These are phyloP conservation scores for Montipora foliosa DNA, from an alignment of 64 coral and sea anemone genomes.

Conservation along the genomic window DNA sequence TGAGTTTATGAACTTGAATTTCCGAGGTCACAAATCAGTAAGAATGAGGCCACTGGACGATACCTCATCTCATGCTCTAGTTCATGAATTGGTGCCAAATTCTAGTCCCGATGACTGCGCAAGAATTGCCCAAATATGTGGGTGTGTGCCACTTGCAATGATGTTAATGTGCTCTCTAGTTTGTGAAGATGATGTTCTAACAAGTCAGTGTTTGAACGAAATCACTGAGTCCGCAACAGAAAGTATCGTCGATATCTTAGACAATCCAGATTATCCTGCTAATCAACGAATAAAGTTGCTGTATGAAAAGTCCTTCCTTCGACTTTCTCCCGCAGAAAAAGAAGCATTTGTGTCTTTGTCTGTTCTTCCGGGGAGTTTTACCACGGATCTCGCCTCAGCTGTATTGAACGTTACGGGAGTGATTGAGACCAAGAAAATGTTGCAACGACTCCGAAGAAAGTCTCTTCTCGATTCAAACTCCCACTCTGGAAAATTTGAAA, in stretches of 20 bases:
- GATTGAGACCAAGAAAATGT: not conserved
- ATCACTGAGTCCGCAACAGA: not conserved
- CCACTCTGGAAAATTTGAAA: not conserved
- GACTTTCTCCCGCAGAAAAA: not conserved
- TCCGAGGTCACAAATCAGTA: not conserved
- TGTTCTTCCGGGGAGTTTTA: slow-evolving; percentile 35
- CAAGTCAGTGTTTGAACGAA: not conserved
- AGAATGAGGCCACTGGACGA: slow-evolving; percentile 16
- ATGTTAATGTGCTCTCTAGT: not conserved
- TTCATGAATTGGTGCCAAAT: not conserved
- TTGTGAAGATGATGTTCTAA: not conserved
- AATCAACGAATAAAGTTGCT: not conserved
- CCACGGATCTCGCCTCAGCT: slow-evolving; percentile 13
- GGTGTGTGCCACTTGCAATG: not conserved
- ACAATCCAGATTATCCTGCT: not conserved
- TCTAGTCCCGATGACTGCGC: not conserved
- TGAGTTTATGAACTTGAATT: slow-evolving; percentile 1
- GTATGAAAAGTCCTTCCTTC: slow-evolving; percentile 8
- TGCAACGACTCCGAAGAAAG: slow-evolving; percentile 40
- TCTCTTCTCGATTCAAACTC: slow-evolving; percentile 14
- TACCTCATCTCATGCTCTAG: not conserved
- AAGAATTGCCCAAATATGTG: slow-evolving; percentile 2
- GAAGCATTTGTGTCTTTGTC: slow-evolving; percentile 26
- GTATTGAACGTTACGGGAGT: not conserved
- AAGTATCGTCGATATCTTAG: slow-evolving; percentile 9